These are phyloP conservation scores for Okamejei kenojei DNA, from an alignment of 2,797 vertebrate genomes.

Conservation along the genomic window DNA sequence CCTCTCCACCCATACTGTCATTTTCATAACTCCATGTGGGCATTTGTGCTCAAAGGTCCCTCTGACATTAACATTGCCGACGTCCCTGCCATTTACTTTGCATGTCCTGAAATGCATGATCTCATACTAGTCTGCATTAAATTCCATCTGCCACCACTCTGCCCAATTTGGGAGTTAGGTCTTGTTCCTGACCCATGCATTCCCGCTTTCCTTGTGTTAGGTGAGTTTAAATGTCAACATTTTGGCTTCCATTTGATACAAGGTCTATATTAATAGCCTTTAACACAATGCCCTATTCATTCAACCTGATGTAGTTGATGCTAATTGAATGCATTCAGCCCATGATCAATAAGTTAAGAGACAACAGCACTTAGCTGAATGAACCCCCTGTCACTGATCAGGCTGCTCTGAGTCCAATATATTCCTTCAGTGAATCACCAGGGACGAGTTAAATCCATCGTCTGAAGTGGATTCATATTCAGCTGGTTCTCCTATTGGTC, in stretches of 20 bases:
- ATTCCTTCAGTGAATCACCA: neutral
- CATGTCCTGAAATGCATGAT: too few relatives aligned
- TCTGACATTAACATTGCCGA: too few relatives aligned
- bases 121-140: too few relatives aligned
- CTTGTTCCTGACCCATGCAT: neutral
- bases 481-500: neutral
- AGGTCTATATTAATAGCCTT: neutral
- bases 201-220: neutral
- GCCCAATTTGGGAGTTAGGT: neutral
- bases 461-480: neutral
- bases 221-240: neutral
- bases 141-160: too few relatives aligned
- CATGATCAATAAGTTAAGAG: neutral
- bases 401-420: neutral
- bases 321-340: neutral
- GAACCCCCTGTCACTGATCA: neutral
- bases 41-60: too few relatives aligned
- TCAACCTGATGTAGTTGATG: neutral
- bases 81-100: too few relatives aligned
- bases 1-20: too few relatives aligned
- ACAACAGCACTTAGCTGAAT: neutral
- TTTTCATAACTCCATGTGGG: too few relatives aligned
- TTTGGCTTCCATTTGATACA: neutral
- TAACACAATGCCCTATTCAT: neutral
- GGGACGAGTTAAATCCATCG: neutral